phyloP scores from a whole-genome alignment of 2,113 vertebrate species.

The Ranitomeya imitator region DNA sequence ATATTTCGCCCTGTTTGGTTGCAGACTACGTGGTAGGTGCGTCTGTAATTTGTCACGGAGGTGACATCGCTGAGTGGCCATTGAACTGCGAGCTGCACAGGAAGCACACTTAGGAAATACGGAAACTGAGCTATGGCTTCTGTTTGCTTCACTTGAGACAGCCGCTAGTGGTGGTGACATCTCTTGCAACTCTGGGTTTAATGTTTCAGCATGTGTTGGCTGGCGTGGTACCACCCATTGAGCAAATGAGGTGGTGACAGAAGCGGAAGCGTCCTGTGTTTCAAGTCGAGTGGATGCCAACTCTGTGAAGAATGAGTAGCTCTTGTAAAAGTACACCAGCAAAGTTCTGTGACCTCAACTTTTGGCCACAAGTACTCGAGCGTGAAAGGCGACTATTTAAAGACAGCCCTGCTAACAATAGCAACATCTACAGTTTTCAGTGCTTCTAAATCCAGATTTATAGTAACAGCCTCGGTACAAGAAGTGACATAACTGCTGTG shows the following conservation, averaged over 20 bases:
- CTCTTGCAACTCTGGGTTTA: slow-evolving; percentile 32
- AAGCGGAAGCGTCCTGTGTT: not conserved
- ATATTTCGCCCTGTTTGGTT: not conserved
- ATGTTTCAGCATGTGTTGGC: slow-evolving; percentile 44
- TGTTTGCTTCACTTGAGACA: slow-evolving; percentile 46
- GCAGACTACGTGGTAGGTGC: not conserved
- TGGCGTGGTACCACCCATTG: slow-evolving; percentile 31
- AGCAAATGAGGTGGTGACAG: slow-evolving; percentile 55
- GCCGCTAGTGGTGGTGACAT: not conserved
- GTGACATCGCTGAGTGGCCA: slow-evolving; percentile 17
- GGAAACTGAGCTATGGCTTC: slow-evolving; percentile 19
- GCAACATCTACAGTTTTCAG: slow-evolving; percentile 23
- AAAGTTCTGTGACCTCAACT: slow-evolving; percentile 55
- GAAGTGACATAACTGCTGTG: slow-evolving; percentile 14
- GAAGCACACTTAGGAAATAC: slow-evolving; percentile 23
- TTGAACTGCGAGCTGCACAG: slow-evolving; percentile 26
- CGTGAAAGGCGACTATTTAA: slow-evolving; percentile 53
- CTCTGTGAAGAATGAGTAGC: slow-evolving; percentile 18
- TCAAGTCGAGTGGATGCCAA: not conserved
- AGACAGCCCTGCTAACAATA: slow-evolving; percentile 48
- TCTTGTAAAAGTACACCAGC: slow-evolving; percentile 52
- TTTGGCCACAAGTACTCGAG: slow-evolving; percentile 53
- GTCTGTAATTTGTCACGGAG: slow-evolving; percentile 11
- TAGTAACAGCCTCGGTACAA: not conserved
- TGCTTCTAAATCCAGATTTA: slow-evolving; percentile 36